Percentiles rank a stretch among this genome's conserved stretches.
phyloP scores from a whole-genome alignment of 1,140 invertebrate species.

The Melanaphis sacchari region DNA sequence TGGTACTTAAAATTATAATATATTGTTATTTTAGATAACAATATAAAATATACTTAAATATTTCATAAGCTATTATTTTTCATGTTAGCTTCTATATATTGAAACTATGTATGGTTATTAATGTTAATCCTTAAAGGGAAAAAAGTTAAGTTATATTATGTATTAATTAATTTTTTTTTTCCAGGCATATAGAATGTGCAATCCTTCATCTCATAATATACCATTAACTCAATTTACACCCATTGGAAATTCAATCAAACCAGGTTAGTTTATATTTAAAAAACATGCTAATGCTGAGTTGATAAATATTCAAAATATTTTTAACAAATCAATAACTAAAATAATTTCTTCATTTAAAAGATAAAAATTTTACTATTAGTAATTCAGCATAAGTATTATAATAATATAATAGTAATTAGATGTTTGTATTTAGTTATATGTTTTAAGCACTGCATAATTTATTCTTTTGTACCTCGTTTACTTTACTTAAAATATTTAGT shows the following conservation, averaged over 20 bases:
- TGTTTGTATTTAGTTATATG: too few relatives aligned
- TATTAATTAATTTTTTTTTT: constrained; percentile 11
- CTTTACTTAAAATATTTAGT: neutral
- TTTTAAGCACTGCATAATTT: too few relatives aligned
- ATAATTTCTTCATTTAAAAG: too few relatives aligned
- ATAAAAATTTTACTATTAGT: too few relatives aligned
- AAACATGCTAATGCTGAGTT: neutral
- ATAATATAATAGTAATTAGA: too few relatives aligned
- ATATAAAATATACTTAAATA: neutral
- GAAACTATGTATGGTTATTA: neutral
- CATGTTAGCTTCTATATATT: neutral
- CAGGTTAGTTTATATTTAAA: constrained; percentile 22
- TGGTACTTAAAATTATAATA: neutral
- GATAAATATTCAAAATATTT: too few relatives aligned
- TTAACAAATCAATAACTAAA: neutral
- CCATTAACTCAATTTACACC: neutral
- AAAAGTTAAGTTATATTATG: neutral
- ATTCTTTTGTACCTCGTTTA: too few relatives aligned
- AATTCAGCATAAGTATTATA: neutral
- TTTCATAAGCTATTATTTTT: neutral
- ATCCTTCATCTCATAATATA: neutral
- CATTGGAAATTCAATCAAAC: neutral
- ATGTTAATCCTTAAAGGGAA: neutral
- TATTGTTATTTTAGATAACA: neutral
- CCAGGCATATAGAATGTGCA: constrained; percentile 19